Evolutionary conservation across 2,113 vertebrate genomes (phyloP).

Genomic region (Sarotherodon lohbergeri): DNA sequence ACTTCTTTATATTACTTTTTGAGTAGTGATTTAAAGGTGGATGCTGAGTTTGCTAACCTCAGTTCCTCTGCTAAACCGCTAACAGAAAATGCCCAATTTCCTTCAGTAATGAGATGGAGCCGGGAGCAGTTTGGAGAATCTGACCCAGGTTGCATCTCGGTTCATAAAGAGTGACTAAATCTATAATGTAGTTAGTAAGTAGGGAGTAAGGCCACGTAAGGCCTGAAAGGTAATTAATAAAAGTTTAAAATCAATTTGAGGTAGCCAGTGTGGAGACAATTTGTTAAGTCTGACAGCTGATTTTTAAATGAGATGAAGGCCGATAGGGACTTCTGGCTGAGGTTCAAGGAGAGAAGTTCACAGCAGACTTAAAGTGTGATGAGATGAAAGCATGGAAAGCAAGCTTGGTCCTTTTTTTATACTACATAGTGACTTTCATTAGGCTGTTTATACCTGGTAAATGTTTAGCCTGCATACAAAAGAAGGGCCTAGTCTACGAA

Average conservation of each 20-base stretch:
- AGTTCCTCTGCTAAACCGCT: neutral
- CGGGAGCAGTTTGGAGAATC: neutral
- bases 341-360: neutral
- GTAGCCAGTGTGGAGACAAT: neutral
- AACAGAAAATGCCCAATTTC: neutral
- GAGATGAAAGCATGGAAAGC: neutral
- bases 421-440: neutral
- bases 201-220: neutral
- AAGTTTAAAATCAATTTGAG: neutral
- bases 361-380: neutral
- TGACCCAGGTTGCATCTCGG: neutral
- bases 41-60: neutral
- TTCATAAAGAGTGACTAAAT: neutral
- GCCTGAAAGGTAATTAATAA: neutral
- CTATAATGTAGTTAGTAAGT: neutral
- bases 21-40: neutral
- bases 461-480: neutral
- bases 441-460: neutral
- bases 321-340: rapidly evolving
- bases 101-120: neutral
- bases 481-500: rapidly evolving
- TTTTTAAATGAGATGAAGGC: neutral
- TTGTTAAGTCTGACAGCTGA: neutral
- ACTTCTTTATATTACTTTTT: neutral
- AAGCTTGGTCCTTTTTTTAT: neutral